These are phyloP conservation scores for Pyrrhia umbra DNA, from an alignment of 2,888 invertebrate genomes.

Conservation along the genomic window DNA sequence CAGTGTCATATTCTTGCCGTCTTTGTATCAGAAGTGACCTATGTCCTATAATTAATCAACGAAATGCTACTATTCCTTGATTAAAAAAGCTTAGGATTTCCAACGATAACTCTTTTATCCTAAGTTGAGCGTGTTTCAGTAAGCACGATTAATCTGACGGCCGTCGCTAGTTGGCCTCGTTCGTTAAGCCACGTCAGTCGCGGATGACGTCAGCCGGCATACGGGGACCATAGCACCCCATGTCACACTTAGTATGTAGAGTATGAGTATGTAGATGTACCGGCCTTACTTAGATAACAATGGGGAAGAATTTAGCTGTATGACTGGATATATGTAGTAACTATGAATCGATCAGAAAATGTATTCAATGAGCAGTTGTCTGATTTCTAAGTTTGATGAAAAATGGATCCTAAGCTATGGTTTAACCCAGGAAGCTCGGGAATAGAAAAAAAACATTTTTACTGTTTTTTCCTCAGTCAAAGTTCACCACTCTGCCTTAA, in stretches of 20 bases:
- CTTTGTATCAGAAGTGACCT: too few species aligned
- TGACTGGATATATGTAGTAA: neutral
- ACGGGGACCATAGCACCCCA: constrained; percentile 13
- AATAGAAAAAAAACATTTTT: too few species aligned
- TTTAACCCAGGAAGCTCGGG: too few species aligned
- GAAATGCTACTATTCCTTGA: too few species aligned
- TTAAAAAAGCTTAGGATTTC: neutral
- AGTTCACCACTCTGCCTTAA: too few species aligned
- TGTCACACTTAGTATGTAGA: neutral
- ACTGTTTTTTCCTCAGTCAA: too few species aligned
- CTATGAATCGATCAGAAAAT: neutral
- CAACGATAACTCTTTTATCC: neutral
- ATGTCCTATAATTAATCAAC: too few species aligned
- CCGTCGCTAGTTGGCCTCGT: constrained; percentile 32
- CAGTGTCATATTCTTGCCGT: too few species aligned
- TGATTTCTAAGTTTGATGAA: too few species aligned
- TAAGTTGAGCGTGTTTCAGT: constrained; percentile 3
- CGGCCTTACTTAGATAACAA: neutral
- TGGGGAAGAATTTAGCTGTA: neutral
- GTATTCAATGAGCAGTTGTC: too few species aligned
- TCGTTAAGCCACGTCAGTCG: constrained; percentile 34
- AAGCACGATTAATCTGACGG: constrained; percentile 25
- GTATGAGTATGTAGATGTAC: neutral
- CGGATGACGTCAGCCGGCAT: constrained; percentile 31
- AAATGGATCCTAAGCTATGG: too few species aligned